phyloP scores from a whole-genome alignment of 2,113 vertebrate species.

The Periophthalmus modestus region DNA sequence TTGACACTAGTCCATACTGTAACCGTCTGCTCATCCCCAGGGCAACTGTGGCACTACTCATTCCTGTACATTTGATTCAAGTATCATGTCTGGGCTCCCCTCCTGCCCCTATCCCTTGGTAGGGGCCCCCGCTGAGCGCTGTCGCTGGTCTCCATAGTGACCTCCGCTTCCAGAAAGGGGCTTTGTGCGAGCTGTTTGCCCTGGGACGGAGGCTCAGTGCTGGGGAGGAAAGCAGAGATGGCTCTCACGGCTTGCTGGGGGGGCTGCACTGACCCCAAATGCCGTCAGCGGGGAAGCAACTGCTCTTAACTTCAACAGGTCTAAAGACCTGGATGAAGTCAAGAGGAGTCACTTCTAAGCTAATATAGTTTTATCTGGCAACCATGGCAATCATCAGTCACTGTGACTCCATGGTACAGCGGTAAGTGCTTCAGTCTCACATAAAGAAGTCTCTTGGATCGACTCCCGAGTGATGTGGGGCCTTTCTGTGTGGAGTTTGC shows the following conservation, averaged over 20 bases:
- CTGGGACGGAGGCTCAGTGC: slow-evolving; percentile 38
- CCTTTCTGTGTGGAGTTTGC: too few relatives aligned
- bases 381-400: too few relatives aligned
- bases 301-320: not conserved
- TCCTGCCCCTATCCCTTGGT: slow-evolving; percentile 22
- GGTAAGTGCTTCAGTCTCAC: too few relatives aligned
- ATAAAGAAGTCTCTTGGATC: too few relatives aligned
- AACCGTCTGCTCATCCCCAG: not conserved
- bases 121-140: slow-evolving; percentile 19
- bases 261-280: slow-evolving; percentile 54
- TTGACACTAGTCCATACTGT: slow-evolving; percentile 16
- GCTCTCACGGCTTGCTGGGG: slow-evolving; percentile 54
- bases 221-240: slow-evolving; percentile 45
- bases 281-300: slow-evolving; percentile 14
- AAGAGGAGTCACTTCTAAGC: too few relatives aligned
- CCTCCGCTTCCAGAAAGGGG: slow-evolving; percentile 47
- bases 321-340: not conserved
- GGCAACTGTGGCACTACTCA: not conserved
- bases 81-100: slow-evolving; percentile 48
- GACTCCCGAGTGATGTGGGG: too few relatives aligned
- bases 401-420: too few relatives aligned
- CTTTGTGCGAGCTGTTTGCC: slow-evolving; percentile 62
- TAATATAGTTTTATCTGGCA: too few relatives aligned
- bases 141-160: slow-evolving; percentile 59
- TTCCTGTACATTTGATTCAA: slow-evolving; percentile 1